These are phyloP conservation scores for Muscidifurax raptorellus DNA, from an alignment of 1,140 invertebrate genomes.

Conservation along the genomic window DNA sequence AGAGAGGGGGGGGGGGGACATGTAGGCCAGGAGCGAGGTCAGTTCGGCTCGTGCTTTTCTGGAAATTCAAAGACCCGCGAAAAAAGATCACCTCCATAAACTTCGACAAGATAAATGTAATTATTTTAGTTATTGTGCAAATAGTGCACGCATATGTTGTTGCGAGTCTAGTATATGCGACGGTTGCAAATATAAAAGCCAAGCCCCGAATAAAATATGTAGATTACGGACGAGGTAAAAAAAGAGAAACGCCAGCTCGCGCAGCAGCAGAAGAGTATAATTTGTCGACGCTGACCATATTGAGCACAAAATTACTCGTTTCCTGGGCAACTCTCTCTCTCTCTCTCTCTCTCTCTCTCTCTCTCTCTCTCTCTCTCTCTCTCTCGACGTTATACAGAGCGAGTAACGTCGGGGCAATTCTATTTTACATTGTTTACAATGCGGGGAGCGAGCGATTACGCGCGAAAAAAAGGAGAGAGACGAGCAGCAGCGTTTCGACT, in stretches of 20 bases:
- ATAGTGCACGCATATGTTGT: too few relatives aligned
- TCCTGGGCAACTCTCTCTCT: not conserved
- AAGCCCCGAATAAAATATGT: conserved; percentile 19
- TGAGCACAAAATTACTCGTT: conserved; percentile 31
- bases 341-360: too few relatives aligned
- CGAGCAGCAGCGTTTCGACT: conserved; percentile 25
- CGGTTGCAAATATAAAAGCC: too few relatives aligned
- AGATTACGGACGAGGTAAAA: not conserved
- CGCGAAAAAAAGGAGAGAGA: not conserved
- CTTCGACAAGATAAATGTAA: too few relatives aligned
- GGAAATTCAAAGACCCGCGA: not conserved
- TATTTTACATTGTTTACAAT: conserved; percentile 29
- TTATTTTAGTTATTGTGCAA: too few relatives aligned
- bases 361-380: too few relatives aligned
- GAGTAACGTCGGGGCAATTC: not conserved
- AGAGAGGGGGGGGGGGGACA: not conserved
- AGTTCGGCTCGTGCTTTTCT: too few relatives aligned
- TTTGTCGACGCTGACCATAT: conserved; percentile 46
- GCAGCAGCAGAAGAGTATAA: not conserved
- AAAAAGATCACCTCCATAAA: too few relatives aligned
- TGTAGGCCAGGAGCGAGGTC: not conserved
- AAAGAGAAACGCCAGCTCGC: not conserved
- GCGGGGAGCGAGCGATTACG: not conserved
- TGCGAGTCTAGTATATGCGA: too few relatives aligned
- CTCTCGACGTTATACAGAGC: too few relatives aligned